Percentiles rank a stretch among this genome's conserved stretches.
Conservation (phyloP, 2,888 invertebrate genomes). For the Criorhina ranunculi region DNA sequence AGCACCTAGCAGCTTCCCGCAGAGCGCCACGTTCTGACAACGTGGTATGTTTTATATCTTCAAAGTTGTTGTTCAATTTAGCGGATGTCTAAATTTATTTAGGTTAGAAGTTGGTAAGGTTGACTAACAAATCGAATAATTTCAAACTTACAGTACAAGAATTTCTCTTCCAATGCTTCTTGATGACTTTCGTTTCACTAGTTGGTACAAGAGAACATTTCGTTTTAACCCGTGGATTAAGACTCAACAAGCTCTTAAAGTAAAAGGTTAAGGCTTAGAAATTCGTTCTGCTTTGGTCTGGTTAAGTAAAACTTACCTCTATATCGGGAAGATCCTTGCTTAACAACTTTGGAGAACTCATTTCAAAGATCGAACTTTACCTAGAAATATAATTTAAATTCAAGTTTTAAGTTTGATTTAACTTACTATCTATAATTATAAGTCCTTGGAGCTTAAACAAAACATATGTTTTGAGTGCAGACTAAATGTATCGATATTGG, state of each 20-base stretch:
- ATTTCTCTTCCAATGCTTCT: conserved; percentile 98
- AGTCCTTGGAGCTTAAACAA: no score
- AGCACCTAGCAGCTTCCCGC: conserved; percentile 93
- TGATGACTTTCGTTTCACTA: conserved; percentile 92
- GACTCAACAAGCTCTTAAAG: conserved; percentile 91
- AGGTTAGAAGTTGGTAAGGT: not conserved
- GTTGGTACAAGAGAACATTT: conserved; percentile 94
- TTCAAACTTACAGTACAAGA: conserved; percentile 89
- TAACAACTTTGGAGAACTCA: conserved; percentile 85
- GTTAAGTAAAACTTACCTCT: conserved; percentile 87
- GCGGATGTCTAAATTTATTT: conserved; percentile 88
- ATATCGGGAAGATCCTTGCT: conserved; percentile 93
- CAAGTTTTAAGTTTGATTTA: no score
- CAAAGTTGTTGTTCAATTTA: conserved; percentile 93
- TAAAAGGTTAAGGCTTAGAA: conserved; percentile 4
- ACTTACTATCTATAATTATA: no score
- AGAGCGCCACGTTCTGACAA: conserved; percentile 97
- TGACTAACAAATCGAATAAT: not conserved
- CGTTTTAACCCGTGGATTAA: conserved; percentile 93
- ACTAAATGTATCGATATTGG: no score
- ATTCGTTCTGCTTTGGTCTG: not conserved
- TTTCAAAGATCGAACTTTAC: conserved; percentile 61
- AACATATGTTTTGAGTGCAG: no score
- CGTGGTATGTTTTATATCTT: conserved; percentile 98
- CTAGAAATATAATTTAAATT: not conserved